A percentile compares a stretch with the other conserved stretches of the same genome.
Evolutionary conservation across 2,888 invertebrate genomes (phyloP).

Genomic region (Hipparchia semele): DNA sequence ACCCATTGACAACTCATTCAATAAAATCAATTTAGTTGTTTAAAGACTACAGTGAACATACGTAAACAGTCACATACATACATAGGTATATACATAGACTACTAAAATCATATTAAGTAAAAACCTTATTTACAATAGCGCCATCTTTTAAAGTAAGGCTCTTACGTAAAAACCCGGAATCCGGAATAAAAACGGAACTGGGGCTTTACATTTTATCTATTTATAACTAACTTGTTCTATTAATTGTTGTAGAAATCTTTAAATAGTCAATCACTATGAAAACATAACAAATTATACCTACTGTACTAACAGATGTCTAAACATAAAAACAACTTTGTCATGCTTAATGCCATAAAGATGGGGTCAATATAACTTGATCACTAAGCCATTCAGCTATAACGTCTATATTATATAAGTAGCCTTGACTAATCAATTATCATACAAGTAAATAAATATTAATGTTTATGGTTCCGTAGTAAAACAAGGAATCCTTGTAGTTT

Average conservation of each 20-base stretch:
- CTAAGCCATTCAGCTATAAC: not conserved
- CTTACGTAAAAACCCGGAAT: conserved; percentile 23
- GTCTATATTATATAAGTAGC: not conserved
- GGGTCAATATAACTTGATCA: conserved; percentile 8
- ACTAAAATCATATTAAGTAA: too few species aligned
- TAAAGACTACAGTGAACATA: too few species aligned
- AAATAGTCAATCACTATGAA: not conserved
- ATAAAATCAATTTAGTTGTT: too few species aligned
- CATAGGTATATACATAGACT: too few species aligned
- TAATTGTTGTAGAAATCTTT: conserved; percentile 14
- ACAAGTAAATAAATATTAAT: too few species aligned
- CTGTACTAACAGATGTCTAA: not conserved
- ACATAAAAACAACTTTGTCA: conserved; percentile 2
- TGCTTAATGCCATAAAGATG: not conserved
- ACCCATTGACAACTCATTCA: too few species aligned
- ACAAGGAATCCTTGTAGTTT: too few species aligned
- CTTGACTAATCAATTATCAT: too few species aligned
- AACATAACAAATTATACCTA: not conserved
- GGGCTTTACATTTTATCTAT: conserved; percentile 20
- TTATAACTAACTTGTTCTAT: conserved; percentile 24
- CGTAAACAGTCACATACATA: too few species aligned
- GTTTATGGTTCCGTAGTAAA: too few species aligned
- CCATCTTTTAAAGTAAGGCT: not conserved
- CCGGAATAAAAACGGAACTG: conserved; percentile 3
- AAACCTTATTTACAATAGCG: too few species aligned